Percentiles rank a stretch among this genome's conserved stretches.
These are phyloP conservation scores for Andrena marginata DNA, from an alignment of 2,888 invertebrate species.

Conservation along the genomic window DNA sequence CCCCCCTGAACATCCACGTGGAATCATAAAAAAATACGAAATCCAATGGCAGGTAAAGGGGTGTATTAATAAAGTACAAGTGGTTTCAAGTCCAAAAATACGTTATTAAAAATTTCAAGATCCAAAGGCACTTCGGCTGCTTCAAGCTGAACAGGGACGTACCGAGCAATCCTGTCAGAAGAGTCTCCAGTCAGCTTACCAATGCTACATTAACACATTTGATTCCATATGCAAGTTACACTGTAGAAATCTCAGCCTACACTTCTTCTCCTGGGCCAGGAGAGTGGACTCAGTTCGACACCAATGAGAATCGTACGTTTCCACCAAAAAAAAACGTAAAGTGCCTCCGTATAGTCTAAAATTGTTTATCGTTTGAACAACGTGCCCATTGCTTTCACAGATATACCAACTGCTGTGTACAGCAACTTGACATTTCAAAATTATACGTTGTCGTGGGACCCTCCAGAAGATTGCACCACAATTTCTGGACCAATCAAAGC, in stretches of 20 bases:
- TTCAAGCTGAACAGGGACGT: not conserved
- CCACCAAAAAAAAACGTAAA: too few relatives aligned
- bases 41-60: slow-evolving; percentile 63
- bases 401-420: slow-evolving; percentile 64
- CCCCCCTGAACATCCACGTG: slow-evolving; percentile 62
- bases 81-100: too few relatives aligned
- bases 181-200: not conserved
- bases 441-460: slow-evolving; percentile 61
- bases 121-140: slow-evolving; percentile 24
- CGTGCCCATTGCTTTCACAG: slow-evolving; percentile 47
- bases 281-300: slow-evolving; percentile 10
- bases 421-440: slow-evolving; percentile 47
- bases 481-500: slow-evolving; percentile 67
- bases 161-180: not conserved
- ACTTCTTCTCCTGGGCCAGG: slow-evolving; percentile 52
- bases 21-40: slow-evolving; percentile 63
- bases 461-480: slow-evolving; percentile 69
- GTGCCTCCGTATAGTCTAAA: too few relatives aligned
- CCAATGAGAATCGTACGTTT: slow-evolving; percentile 15
- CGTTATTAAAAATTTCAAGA: slow-evolving; percentile 13
- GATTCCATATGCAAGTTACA: slow-evolving; percentile 67
- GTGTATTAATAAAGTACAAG: not conserved
- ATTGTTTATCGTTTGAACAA: too few relatives aligned
- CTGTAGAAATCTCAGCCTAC: slow-evolving; percentile 57
- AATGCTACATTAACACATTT: slow-evolving; percentile 44